Percentiles rank a stretch among this genome's conserved stretches.
phyloP scores from a whole-genome alignment of 2,113 vertebrate genomes.

The Hippocampus abdominalis region DNA sequence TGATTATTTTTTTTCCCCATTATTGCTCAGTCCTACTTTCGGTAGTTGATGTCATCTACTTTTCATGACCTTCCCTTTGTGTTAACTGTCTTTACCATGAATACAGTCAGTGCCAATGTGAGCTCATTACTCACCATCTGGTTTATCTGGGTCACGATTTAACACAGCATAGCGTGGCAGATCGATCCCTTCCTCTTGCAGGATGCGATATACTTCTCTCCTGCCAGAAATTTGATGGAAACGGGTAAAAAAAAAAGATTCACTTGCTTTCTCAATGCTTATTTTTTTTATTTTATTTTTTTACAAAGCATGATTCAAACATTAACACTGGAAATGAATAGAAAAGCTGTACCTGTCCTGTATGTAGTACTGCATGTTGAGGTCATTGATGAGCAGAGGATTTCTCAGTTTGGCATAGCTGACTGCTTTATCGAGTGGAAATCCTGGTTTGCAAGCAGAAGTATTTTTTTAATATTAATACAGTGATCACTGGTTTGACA shows the following conservation, averaged over 20 bases:
- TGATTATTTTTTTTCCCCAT: too few relatives aligned
- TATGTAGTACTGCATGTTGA: conserved; percentile 98
- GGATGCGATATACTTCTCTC: conserved; percentile 96
- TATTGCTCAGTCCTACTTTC: neutral
- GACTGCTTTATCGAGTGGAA: conserved; percentile 96
- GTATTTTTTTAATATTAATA: neutral
- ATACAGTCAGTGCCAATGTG: neutral
- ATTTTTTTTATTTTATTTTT: neutral
- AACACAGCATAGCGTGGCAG: conserved; percentile 93
- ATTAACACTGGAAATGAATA: neutral
- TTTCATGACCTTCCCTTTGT: neutral
- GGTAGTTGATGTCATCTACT: neutral
- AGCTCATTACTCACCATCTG: conserved; percentile 78
- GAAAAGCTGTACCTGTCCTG: conserved; percentile 84
- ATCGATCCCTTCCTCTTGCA: conserved; percentile 96
- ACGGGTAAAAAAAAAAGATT: neutral
- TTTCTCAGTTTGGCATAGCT: conserved; percentile 93
- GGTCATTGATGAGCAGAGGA: conserved; percentile 93
- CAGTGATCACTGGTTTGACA: neutral
- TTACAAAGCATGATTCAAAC: neutral
- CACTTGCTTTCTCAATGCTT: neutral
- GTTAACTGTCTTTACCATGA: neutral
- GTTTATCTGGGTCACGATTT: conserved; percentile 92
- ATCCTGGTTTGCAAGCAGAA: conserved; percentile 72
- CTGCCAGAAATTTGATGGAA: conserved; percentile 56